These are phyloP conservation scores for Luidia sarsii DNA, from an alignment of 53 echinoderm and acorn worm genomes.

Conservation along the genomic window DNA sequence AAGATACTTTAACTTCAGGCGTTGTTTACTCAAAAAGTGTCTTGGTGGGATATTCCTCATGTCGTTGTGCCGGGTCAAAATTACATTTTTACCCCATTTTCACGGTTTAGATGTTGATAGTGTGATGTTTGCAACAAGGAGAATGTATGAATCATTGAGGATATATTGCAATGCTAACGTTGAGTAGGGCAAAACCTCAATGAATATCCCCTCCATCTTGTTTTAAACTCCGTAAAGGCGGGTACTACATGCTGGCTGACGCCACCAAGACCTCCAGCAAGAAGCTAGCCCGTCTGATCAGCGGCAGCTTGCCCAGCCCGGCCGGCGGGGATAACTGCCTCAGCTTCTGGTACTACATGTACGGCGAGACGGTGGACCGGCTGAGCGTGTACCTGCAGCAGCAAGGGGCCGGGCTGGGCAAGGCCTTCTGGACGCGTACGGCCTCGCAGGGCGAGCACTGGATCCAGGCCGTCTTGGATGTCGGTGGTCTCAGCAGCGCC, in stretches of 20 bases:
- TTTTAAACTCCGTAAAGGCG: too few relatives aligned
- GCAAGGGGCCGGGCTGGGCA: not conserved
- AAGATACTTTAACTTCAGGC: too few relatives aligned
- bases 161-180: too few relatives aligned
- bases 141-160: too few relatives aligned
- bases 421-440: constrained; percentile 40
- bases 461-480: constrained; percentile 50
- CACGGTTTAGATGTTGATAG: too few relatives aligned
- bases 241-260: constrained; percentile 69
- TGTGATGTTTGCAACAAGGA: too few relatives aligned
- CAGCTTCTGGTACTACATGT: constrained; percentile 84
- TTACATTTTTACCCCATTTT: too few relatives aligned
- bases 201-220: not conserved
- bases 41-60: too few relatives aligned
- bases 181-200: too few relatives aligned
- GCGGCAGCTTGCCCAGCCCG: constrained; percentile 48
- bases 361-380: constrained; percentile 52
- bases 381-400: constrained; percentile 65
- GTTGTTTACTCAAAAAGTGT: too few relatives aligned
- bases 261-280: constrained; percentile 19
- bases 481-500: not conserved
- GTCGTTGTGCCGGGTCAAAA: too few relatives aligned
- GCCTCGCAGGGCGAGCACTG: constrained; percentile 80
- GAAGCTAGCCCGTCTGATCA: constrained; percentile 50
- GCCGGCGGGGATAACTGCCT: constrained; percentile 58